A percentile compares a stretch with the other conserved stretches of the same genome.
Evolutionary conservation across 92 coral and sea anemone species (phyloP).

Genomic region (Nematostella vectensis): DNA sequence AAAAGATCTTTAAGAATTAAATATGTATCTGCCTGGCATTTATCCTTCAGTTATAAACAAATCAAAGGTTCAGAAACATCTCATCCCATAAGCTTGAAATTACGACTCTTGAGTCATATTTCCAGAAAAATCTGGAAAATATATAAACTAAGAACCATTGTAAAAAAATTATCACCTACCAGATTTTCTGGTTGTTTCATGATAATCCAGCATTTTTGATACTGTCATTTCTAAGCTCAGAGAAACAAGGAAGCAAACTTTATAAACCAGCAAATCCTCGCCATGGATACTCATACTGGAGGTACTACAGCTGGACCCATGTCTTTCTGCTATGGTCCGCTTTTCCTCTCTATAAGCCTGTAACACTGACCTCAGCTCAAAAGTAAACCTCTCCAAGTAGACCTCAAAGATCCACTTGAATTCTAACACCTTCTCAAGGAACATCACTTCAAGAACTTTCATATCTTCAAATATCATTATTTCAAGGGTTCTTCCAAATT

Average conservation of each 20-base stretch:
- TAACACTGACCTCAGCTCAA: conserved; percentile 47
- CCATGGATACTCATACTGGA: conserved; percentile 54
- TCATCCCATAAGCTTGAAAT: too few species aligned
- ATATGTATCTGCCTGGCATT: too few species aligned
- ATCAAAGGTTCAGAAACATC: too few species aligned
- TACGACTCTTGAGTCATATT: too few species aligned
- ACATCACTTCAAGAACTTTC: conserved; percentile 38
- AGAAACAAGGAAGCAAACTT: conserved; percentile 50
- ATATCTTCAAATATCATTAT: conserved; percentile 63
- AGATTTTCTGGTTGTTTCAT: too few species aligned
- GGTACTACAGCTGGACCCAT: conserved; percentile 43
- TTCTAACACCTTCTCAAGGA: conserved; percentile 37
- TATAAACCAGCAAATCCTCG: conserved; percentile 42
- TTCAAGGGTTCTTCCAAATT: conserved; percentile 59
- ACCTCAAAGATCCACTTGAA: conserved; percentile 45
- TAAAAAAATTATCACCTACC: too few species aligned
- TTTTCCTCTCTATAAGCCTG: conserved; percentile 43
- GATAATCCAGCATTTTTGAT: conserved; percentile 33
- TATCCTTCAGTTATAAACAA: too few species aligned
- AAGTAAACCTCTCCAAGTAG: conserved; percentile 44
- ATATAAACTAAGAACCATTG: too few species aligned
- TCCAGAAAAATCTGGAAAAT: too few species aligned
- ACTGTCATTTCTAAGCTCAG: conserved; percentile 46
- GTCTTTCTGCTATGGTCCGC: conserved; percentile 20
- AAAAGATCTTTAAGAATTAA: too few species aligned